Evolutionary conservation across 2,888 invertebrate species (phyloP).

Genomic region (Tipula vernalis): DNA sequence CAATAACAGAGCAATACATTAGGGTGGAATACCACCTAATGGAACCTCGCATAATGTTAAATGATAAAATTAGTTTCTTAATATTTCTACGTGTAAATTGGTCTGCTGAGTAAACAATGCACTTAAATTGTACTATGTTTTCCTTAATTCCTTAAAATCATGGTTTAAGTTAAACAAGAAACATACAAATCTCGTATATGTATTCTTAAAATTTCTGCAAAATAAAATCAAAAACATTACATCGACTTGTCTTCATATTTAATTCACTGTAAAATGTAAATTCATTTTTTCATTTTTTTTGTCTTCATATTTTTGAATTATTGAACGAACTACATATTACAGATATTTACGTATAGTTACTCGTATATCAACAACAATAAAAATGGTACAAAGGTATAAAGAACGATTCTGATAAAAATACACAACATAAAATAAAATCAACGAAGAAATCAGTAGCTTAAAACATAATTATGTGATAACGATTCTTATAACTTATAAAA

Average conservation of each 20-base stretch:
- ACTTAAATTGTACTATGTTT: too few relatives aligned
- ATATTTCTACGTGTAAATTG: too few relatives aligned
- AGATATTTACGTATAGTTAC: not conserved
- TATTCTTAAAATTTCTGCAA: not conserved
- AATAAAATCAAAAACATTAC: not conserved
- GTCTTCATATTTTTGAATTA: not conserved
- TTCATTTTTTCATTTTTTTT: not conserved
- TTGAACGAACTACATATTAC: not conserved
- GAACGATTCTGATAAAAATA: not conserved
- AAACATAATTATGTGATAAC: constrained; percentile 8
- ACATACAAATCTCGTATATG: not conserved
- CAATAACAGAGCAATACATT: too few relatives aligned
- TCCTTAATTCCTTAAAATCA: too few relatives aligned
- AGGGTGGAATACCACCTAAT: too few relatives aligned
- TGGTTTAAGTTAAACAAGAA: too few relatives aligned
- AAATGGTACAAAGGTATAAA: not conserved
- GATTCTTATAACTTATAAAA: not conserved
- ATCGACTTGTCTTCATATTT: not conserved
- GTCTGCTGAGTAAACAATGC: too few relatives aligned
- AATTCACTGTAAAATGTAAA: not conserved
- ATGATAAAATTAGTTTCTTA: too few relatives aligned
- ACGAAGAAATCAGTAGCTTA: not conserved
- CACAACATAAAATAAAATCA: not conserved
- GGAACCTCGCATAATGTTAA: too few relatives aligned
- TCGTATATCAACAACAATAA: not conserved